Percentiles rank a stretch among this genome's conserved stretches.
phyloP scores from a whole-genome alignment of 2,888 invertebrate species.

The Strigamia maritima region DNA sequence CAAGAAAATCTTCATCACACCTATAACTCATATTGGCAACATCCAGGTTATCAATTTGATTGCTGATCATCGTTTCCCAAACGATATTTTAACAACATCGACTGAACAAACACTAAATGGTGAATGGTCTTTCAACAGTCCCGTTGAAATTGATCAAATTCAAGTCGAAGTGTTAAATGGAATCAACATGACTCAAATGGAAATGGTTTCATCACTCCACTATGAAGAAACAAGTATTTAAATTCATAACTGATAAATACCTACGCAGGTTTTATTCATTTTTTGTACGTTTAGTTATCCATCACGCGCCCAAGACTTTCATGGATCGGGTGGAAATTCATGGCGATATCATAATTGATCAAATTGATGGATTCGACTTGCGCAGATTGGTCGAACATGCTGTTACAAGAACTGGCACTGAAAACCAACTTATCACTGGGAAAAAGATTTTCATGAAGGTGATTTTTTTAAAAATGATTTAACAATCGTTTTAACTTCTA shows the following conservation, averaged over 20 bases:
- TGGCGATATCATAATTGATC: not conserved
- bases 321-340: not conserved
- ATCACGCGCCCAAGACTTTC: not conserved
- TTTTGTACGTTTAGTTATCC: not conserved
- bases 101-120: not conserved
- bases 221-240: not conserved
- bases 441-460: not conserved
- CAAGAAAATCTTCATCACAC: not conserved
- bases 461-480: no score
- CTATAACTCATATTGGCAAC: not conserved
- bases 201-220: not conserved
- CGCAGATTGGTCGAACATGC: not conserved
- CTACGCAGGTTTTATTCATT: not conserved
- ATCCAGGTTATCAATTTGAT: not conserved
- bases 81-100: conserved; percentile 1
- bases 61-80: not conserved
- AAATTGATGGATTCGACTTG: not conserved
- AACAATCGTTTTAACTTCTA: not conserved
- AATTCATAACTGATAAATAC: not conserved
- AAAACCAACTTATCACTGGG: not conserved
- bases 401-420: conserved; percentile 15
- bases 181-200: not conserved
- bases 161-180: not conserved
- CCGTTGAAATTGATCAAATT: not conserved
- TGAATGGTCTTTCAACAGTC: conserved; percentile 21